Percentiles rank a stretch among this genome's conserved stretches.
phyloP scores from a whole-genome alignment of 1,140 invertebrate species.

The Drosophila parvula region DNA sequence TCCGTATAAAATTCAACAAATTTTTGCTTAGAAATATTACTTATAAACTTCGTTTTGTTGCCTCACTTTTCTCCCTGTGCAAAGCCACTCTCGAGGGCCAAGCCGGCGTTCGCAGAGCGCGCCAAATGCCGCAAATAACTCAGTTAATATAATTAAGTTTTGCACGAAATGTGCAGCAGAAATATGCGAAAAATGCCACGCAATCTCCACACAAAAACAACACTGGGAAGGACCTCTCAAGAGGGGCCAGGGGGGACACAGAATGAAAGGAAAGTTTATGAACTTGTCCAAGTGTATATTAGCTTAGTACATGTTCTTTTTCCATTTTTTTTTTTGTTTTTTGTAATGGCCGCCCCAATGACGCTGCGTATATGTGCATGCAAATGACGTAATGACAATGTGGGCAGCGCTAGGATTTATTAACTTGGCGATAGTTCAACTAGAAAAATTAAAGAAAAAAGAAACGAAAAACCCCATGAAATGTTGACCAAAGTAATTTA shows the following conservation, averaged over 20 bases:
- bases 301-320: constrained; percentile 31
- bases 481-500: constrained; percentile 11
- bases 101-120: constrained; percentile 63
- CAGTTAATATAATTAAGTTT: constrained; percentile 83
- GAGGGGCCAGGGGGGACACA: no score
- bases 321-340: background rate
- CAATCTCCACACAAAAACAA: constrained; percentile 60
- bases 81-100: constrained; percentile 49
- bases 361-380: constrained; percentile 46
- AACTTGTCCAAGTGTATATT: constrained; percentile 62
- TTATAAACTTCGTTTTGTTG: no score
- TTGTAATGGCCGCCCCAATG: constrained; percentile 34
- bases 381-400: constrained; percentile 62
- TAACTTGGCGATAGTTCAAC: constrained; percentile 26
- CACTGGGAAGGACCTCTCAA: constrained; percentile 24
- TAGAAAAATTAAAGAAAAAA: constrained; percentile 3
- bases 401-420: constrained; percentile 55
- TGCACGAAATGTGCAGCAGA: constrained; percentile 80
- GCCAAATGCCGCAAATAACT: constrained; percentile 83
- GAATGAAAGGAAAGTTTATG: constrained; percentile 70
- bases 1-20: no score
- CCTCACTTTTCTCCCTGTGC: background rate
- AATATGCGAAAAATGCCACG: constrained; percentile 80
- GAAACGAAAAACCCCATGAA: background rate
- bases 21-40: no score